phyloP scores from a whole-genome alignment of 2,113 vertebrate genomes.

The Sturnus vulgaris region DNA sequence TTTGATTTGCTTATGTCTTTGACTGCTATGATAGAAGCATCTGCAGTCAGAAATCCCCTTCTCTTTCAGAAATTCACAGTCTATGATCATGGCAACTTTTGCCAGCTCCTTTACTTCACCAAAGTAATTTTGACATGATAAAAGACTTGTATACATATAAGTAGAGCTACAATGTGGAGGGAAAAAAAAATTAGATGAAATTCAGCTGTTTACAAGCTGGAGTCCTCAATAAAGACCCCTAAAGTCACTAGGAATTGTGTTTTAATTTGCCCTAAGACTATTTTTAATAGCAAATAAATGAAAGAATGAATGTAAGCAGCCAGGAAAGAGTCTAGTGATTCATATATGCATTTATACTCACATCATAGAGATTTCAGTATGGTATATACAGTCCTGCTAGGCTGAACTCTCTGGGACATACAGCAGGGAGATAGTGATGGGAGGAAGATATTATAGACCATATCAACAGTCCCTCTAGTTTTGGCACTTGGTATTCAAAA shows the following conservation, averaged over 20 bases:
- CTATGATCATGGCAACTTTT: background rate
- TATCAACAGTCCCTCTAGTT: background rate
- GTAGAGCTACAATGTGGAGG: background rate
- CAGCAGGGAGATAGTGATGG: rapidly evolving
- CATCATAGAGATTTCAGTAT: background rate
- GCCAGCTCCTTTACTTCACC: background rate
- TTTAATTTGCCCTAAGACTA: background rate
- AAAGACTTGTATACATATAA: background rate
- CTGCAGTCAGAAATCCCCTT: background rate
- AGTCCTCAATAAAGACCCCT: background rate
- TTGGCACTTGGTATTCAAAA: background rate
- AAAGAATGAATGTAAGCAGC: background rate
- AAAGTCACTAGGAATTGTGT: background rate
- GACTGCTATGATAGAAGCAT: background rate
- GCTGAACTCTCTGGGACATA: background rate
- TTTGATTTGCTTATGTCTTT: background rate
- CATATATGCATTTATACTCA: background rate
- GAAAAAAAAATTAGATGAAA: background rate
- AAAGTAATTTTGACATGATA: background rate
- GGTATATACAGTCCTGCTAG: background rate
- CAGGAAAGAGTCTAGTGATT: background rate
- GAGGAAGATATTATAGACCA: background rate
- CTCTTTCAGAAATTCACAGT: background rate
- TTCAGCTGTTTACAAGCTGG: background rate
- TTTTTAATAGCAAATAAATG: background rate